Base-by-base conservation (phyloP, 1,140 invertebrate species). In the Contarinia nasturtii region DNA sequence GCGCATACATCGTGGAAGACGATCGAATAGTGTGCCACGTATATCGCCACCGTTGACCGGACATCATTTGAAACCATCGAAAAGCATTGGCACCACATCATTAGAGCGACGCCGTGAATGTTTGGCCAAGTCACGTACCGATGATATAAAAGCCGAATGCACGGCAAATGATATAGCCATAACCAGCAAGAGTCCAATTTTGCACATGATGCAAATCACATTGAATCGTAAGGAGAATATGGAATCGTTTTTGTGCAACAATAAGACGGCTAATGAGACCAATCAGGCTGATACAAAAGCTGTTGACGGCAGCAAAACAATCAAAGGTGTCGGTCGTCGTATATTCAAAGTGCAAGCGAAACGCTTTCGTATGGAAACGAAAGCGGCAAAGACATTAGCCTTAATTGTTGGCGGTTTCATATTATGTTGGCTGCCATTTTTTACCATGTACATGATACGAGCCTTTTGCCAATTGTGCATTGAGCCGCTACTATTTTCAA, bases 371-470 rank as follows among this genome's bases (percentile, higher is more conserved):
- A 70, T 82, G 49, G 87, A 91, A 53, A 79, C 76, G 1, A 86
- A 87, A 65, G 87, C 86, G 0, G 85, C 86, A 11, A 80, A 87
- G 58, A 91, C 87, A 0, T 65, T 92, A 19, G 85, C 84, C 15
- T 74, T 91, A 3, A 86, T 91, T 2, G 85, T 91, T 2, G 86
- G 86, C 2, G 84, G 83, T 7, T 92, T 91, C 59, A 74, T 91
- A 1, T 73, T 83, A 1, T 92, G 86, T 51, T 88, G 84, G 84
- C 59, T 83, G 27, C 82, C 83, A 2, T 87, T 88, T 62, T 92
- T 91, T 64, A 71, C 84, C 1, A 75, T 84, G 22, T 89, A 89
- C 56, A 59, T 89, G 5, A 66, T 81, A 1, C 80, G 77, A 1
- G 79, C 83, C 1, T 86, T 85, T 54, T 65, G 68, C 0, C 60